phyloP scores from a whole-genome alignment of 2,113 vertebrate genomes.

The Bombycilla garrulus region DNA sequence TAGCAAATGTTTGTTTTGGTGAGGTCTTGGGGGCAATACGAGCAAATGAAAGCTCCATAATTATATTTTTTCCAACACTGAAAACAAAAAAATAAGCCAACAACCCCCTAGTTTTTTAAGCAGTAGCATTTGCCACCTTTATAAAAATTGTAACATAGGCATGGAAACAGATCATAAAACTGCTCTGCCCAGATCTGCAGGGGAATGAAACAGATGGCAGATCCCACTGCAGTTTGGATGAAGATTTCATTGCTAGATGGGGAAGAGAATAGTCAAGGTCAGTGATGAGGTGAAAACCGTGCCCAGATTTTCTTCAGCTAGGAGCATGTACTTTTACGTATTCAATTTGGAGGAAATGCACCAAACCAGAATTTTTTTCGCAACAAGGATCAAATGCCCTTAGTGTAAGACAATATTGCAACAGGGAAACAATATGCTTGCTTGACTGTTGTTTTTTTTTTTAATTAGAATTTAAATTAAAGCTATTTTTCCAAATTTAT shows the following conservation, averaged over 20 bases:
- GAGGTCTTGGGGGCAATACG: neutral
- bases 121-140: neutral
- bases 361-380: neutral
- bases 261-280: conserved; percentile 19
- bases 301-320: neutral
- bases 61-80: neutral
- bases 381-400: neutral
- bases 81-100: neutral
- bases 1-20: neutral
- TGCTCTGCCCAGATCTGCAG: neutral
- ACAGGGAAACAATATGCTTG: neutral
- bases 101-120: neutral
- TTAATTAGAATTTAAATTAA: neutral
- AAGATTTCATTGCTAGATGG: neutral
- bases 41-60: neutral
- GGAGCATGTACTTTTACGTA: neutral
- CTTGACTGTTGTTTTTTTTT: neutral
- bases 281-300: neutral
- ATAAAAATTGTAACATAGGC: neutral
- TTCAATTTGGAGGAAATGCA: neutral
- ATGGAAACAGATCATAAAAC: neutral
- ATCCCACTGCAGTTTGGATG: conserved; percentile 11
- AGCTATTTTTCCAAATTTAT: neutral
- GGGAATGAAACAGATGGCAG: conserved; percentile 39
- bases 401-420: neutral